These are phyloP conservation scores for Hemibagrus guttatus DNA, from an alignment of 2,797 vertebrate species.

Conservation along the genomic window DNA sequence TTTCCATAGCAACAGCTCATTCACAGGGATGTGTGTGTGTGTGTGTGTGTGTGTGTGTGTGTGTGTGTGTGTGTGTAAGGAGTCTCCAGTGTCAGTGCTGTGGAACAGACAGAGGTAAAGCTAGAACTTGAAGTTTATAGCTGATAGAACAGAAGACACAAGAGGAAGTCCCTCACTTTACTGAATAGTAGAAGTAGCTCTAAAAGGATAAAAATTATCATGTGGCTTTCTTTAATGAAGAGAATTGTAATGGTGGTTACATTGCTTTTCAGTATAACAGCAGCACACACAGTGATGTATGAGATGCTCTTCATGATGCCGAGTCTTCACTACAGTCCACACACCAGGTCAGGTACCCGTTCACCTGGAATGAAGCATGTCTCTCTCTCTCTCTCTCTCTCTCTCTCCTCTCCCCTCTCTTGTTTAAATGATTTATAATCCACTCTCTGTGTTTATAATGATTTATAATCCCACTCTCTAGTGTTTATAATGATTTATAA, in stretches of 20 bases:
- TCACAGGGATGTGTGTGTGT: not conserved
- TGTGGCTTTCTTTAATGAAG: not conserved
- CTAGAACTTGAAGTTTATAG: not conserved
- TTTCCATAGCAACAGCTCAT: not conserved
- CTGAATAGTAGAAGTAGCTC: not conserved
- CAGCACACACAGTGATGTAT: not conserved
- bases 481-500: too few species aligned
- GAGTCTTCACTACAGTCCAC: too few species aligned
- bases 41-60: too few species aligned
- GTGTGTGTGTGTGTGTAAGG: not conserved
- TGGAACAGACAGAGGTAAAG: too few species aligned
- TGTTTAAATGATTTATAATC: too few species aligned
- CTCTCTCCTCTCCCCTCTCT: too few species aligned
- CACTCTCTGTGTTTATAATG: too few species aligned
- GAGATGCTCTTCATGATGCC: not conserved
- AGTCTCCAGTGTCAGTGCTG: constrained; percentile 6
- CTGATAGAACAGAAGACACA: not conserved
- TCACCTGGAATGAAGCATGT: too few species aligned
- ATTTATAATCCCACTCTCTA: too few species aligned
- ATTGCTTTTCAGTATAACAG: not conserved
- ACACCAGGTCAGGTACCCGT: too few species aligned
- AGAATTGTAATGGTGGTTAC: not conserved
- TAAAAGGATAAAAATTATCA: not conserved
- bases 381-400: too few species aligned
- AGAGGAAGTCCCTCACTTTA: not conserved